Conservation (phyloP, 23 tunicate species). For the Ascidia mentula region DNA sequence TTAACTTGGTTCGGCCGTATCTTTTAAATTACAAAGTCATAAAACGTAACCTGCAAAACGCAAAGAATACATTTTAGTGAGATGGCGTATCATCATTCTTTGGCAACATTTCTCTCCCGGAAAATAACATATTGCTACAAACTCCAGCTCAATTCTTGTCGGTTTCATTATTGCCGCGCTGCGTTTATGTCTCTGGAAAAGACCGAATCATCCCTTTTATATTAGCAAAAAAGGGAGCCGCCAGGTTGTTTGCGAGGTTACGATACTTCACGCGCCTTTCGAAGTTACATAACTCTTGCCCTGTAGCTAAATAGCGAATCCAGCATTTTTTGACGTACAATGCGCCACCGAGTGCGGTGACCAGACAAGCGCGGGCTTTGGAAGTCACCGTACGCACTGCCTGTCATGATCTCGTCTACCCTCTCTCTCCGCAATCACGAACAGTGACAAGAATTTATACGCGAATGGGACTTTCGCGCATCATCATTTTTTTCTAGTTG, state of each 20-base stretch:
- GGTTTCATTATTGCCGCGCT: neutral
- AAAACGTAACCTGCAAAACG: neutral
- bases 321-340: neutral
- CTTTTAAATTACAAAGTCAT: neutral
- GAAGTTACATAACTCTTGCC: slow-evolving; percentile 12
- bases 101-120: neutral
- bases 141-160: neutral
- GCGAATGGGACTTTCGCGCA: neutral
- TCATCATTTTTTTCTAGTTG: neutral
- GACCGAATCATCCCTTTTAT: neutral
- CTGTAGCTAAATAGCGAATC: slow-evolving; percentile 7
- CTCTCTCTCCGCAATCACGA: neutral
- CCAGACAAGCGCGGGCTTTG: neutral
- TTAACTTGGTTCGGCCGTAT: neutral
- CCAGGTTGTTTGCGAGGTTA: slow-evolving; percentile 8
- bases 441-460: neutral
- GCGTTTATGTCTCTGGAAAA: neutral
- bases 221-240: slow-evolving; percentile 11
- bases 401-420: neutral
- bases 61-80: neutral
- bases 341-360: neutral
- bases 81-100: neutral
- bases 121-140: neutral
- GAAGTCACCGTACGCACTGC: neutral
- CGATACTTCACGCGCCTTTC: neutral